Percentiles rank a stretch among this genome's conserved stretches.
These are phyloP conservation scores for Amitus sp. DNA, from an alignment of 2,888 invertebrate genomes.

Conservation along the genomic window DNA sequence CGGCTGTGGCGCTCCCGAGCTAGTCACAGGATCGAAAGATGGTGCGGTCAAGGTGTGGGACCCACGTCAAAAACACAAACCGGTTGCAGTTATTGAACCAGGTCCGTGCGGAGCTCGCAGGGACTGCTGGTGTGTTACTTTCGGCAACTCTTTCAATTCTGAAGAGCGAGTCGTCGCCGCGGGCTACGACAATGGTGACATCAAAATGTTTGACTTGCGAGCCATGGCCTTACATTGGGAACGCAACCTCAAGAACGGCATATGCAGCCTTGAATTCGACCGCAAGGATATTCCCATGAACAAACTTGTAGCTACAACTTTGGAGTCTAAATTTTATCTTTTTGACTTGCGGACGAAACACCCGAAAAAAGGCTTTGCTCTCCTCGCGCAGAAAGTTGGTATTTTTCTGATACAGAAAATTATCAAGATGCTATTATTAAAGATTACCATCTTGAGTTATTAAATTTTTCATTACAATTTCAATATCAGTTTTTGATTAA, in stretches of 20 bases:
- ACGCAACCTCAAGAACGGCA: conserved; percentile 90
- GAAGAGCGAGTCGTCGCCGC: conserved; percentile 88
- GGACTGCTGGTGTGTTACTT: conserved; percentile 95
- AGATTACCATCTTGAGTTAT: too few relatives aligned
- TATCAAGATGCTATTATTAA: too few relatives aligned
- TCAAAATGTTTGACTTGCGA: conserved; percentile 92
- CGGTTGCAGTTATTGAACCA: conserved; percentile 91
- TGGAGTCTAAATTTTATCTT: conserved; percentile 90
- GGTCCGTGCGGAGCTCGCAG: conserved; percentile 75
- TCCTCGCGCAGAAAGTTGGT: conserved; percentile 69
- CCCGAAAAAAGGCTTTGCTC: conserved; percentile 85
- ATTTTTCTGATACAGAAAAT: too few relatives aligned
- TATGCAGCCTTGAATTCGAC: conserved; percentile 90
- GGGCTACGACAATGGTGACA: conserved; percentile 96
- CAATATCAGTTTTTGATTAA: too few relatives aligned
- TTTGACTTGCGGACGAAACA: conserved; percentile 92
- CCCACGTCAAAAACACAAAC: conserved; percentile 85
- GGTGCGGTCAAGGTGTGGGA: conserved; percentile 97
- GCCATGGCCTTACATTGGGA: conserved; percentile 90
- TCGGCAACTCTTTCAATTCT: conserved; percentile 90
- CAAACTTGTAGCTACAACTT: conserved; percentile 89
- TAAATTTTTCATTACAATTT: too few relatives aligned
- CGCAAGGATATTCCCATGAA: conserved; percentile 95
- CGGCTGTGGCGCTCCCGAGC: conserved; percentile 93
- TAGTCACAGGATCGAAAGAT: conserved; percentile 93